Evolutionary conservation across 1,140 invertebrate species (phyloP).

Genomic region (Hyphantria cunea): DNA sequence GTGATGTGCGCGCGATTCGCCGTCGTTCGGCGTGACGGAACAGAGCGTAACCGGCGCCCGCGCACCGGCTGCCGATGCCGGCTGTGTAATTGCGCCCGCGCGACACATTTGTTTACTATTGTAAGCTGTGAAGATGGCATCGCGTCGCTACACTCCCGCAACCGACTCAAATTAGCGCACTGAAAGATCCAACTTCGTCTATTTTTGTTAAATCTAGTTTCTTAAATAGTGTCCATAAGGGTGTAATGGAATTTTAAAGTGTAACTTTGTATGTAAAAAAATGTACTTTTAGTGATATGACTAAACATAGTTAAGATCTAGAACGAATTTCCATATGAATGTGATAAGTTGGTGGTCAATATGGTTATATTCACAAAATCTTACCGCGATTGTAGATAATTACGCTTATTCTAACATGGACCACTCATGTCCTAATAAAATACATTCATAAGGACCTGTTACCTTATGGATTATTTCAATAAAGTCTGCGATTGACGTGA

Average conservation of each 20-base stretch:
- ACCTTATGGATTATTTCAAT: conserved; percentile 28
- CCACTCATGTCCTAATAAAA: conserved; percentile 27
- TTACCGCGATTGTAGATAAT: conserved; percentile 21
- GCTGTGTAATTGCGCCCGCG: conserved; percentile 66
- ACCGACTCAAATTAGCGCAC: conserved; percentile 71
- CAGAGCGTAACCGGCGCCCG: conserved; percentile 37
- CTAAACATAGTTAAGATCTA: conserved; percentile 19
- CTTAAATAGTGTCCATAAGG: conserved; percentile 1
- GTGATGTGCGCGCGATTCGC: conserved; percentile 65
- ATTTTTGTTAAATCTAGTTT: conserved; percentile 47
- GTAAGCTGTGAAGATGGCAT: conserved; percentile 79
- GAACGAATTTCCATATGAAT: conserved; percentile 25
- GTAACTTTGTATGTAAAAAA: conserved; percentile 1
- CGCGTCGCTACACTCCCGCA: conserved; percentile 57
- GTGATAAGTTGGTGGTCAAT: conserved; percentile 20
- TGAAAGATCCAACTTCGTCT: conserved; percentile 54
- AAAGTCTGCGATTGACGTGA: conserved; percentile 18
- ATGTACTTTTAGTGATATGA: conserved; percentile 13
- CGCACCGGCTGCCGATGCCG: conserved; percentile 37
- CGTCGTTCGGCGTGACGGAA: conserved; percentile 41
- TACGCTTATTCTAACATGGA: conserved; percentile 25
- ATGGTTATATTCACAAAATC: conserved; percentile 20
- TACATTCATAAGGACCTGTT: conserved; percentile 17
- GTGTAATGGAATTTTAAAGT: too few relatives aligned
- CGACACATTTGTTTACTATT: conserved; percentile 80